Percentiles rank a stretch among this genome's conserved stretches.
These are phyloP conservation scores for Turritopsis dohrnii DNA, from an alignment of 30 jellyfish, hydroid and myxozoan species.

Conservation along the genomic window DNA sequence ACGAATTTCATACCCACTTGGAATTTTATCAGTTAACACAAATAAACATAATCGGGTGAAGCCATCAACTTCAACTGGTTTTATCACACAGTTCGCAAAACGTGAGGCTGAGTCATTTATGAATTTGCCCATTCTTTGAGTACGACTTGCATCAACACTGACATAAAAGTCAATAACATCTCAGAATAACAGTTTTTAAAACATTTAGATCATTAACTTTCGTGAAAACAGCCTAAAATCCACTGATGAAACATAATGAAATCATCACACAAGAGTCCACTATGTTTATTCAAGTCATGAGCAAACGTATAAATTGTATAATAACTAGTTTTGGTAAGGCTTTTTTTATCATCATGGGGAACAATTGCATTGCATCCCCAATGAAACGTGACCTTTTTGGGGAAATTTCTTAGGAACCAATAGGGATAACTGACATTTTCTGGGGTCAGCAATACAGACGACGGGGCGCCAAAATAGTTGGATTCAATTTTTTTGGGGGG, in stretches of 20 bases:
- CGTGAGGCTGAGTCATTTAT: constrained; percentile 7
- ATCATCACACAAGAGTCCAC: not conserved
- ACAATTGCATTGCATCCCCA: too few relatives aligned
- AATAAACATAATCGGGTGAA: not conserved
- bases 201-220: not conserved
- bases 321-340: not conserved
- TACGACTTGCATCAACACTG: not conserved
- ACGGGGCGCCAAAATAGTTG: too few relatives aligned
- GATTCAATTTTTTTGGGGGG: too few relatives aligned
- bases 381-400: too few relatives aligned
- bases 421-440: too few relatives aligned
- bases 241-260: not conserved
- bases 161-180: not conserved
- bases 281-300: not conserved
- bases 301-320: not conserved
- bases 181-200: not conserved
- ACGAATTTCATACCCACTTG: not conserved
- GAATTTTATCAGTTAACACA: not conserved
- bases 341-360: not conserved
- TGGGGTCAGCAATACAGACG: too few relatives aligned
- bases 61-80: not conserved
- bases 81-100: constrained; percentile 2
- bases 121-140: not conserved
- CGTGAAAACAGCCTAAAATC: not conserved
- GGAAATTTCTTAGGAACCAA: too few relatives aligned